phyloP scores from a whole-genome alignment of 64 coral and sea anemone genomes.

The Trachythela sp. region DNA sequence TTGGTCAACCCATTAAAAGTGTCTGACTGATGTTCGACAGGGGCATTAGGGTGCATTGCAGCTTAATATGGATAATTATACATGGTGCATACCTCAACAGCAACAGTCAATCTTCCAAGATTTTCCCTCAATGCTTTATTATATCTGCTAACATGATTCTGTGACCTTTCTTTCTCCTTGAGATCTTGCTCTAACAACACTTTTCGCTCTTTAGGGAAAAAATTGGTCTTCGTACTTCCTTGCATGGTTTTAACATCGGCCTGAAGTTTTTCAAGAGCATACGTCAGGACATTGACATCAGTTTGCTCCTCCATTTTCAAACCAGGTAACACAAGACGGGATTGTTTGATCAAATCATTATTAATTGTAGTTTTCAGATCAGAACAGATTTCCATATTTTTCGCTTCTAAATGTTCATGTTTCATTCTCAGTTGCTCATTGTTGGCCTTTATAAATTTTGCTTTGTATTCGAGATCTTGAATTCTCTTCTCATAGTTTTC shows the following conservation, averaged over 20 bases:
- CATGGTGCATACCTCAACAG: conserved; percentile 72
- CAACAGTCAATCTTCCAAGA: conserved; percentile 75
- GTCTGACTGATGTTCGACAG: no score
- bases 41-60: no score
- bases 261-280: conserved; percentile 52
- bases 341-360: conserved; percentile 46
- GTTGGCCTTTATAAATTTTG: conserved; percentile 44
- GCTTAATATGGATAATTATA: no score
- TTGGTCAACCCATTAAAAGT: no score
- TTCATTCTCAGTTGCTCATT: conserved; percentile 60
- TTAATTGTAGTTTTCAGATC: conserved; percentile 53
- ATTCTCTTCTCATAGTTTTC: conserved; percentile 64
- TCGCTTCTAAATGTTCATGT: conserved; percentile 28
- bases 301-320: conserved; percentile 66
- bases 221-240: conserved; percentile 59
- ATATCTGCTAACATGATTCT: conserved; percentile 25
- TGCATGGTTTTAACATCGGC: conserved; percentile 59
- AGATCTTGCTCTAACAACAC: conserved; percentile 67
- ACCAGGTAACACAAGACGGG: conserved; percentile 63
- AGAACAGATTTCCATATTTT: conserved; percentile 25
- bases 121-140: conserved; percentile 58
- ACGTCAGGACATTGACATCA: conserved; percentile 56
- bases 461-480: conserved; percentile 79
- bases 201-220: conserved; percentile 67
- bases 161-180: conserved; percentile 50